A percentile compares a stretch with the other conserved stretches of the same genome.
These are phyloP conservation scores for Ophiodon elongatus DNA, from an alignment of 2,113 vertebrate species.

Conservation along the genomic window DNA sequence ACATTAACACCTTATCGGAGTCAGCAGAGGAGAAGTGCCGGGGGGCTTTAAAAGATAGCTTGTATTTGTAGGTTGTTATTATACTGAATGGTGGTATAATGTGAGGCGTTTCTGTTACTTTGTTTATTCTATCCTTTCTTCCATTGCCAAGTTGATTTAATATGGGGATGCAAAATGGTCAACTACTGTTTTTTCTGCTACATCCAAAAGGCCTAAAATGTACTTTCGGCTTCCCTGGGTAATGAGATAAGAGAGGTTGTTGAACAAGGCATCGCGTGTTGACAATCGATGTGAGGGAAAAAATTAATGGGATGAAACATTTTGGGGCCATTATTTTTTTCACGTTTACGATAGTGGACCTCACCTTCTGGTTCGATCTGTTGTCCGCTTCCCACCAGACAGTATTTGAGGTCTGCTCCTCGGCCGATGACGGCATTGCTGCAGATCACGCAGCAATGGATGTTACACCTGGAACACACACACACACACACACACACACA, in stretches of 20 bases:
- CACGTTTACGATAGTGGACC: conserved; percentile 11
- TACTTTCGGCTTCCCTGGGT: background rate
- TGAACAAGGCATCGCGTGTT: background rate
- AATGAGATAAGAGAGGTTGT: background rate
- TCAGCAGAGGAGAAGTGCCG: conserved; percentile 11
- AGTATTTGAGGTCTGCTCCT: conserved; percentile 94
- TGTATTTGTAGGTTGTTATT: background rate
- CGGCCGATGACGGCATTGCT: conserved; percentile 91
- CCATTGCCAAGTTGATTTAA: background rate
- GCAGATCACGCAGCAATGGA: conserved; percentile 95
- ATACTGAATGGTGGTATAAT: background rate
- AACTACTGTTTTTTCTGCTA: background rate
- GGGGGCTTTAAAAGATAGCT: background rate
- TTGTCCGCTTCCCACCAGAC: conserved; percentile 92
- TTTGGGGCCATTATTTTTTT: background rate
- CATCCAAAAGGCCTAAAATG: background rate
- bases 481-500: conserved; percentile 4
- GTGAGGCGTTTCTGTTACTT: background rate
- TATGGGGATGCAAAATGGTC: background rate
- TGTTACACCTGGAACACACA: conserved; percentile 88
- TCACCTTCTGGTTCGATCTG: conserved; percentile 92
- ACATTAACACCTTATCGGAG: conserved; percentile 38
- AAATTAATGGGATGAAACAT: background rate
- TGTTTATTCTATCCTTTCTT: background rate
- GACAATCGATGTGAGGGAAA: background rate